phyloP scores from a whole-genome alignment of 2,113 vertebrate species.

The Anhinga anhinga region DNA sequence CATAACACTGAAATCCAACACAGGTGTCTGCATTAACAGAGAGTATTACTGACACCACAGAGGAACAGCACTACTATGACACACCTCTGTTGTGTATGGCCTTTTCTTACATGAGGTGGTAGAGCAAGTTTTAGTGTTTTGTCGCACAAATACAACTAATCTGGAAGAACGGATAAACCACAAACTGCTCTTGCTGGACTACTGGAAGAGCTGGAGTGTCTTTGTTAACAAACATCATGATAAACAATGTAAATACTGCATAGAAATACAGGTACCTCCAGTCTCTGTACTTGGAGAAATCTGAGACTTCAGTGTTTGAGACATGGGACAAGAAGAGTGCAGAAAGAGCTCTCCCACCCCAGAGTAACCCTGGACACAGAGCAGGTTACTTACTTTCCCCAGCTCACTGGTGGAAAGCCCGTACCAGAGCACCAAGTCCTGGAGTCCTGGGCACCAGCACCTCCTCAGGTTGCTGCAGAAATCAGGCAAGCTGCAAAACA shows the following conservation, averaged over 20 bases:
- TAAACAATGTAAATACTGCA: background rate
- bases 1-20: background rate
- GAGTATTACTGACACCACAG: background rate
- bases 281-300: background rate
- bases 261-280: background rate
- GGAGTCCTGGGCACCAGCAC: background rate
- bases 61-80: background rate
- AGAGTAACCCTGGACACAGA: background rate
- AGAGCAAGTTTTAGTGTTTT: background rate
- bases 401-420: conserved; percentile 3
- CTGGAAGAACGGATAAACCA: background rate
- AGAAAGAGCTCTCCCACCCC: background rate
- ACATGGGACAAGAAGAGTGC: background rate
- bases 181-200: background rate
- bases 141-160: background rate
- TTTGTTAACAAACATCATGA: background rate
- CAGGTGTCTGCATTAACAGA: background rate
- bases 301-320: background rate
- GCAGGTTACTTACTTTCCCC: conserved; percentile 54
- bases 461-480: background rate
- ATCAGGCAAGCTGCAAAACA: conserved; percentile 29
- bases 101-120: background rate
- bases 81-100: background rate
- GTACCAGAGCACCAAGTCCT: background rate
- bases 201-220: background rate